Evolutionary conservation across 2,113 vertebrate genomes (phyloP).

Genomic region (Prietella phreatophila): DNA sequence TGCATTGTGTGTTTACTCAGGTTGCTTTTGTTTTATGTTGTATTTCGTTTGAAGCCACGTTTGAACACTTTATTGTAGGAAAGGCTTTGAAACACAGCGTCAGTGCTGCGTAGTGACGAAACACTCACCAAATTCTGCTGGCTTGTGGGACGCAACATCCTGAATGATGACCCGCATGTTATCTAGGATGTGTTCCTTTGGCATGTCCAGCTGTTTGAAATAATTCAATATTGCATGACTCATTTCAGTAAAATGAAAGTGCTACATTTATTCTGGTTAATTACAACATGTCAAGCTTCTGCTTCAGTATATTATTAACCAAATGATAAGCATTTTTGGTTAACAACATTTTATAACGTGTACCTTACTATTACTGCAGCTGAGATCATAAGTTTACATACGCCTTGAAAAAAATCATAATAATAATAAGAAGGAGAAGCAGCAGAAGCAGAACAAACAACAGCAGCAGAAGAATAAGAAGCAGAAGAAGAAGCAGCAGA

Average conservation of each 20-base stretch:
- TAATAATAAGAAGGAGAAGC: too few species aligned
- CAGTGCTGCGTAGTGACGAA: neutral
- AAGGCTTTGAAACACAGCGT: neutral
- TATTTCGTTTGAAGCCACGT: too few species aligned
- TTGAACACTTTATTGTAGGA: neutral
- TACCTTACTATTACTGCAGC: neutral
- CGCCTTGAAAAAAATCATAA: too few species aligned
- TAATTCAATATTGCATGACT: neutral
- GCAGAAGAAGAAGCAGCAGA: too few species aligned
- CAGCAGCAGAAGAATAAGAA: too few species aligned
- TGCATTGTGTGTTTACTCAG: too few species aligned
- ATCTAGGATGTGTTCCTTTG: conserved; percentile 77
- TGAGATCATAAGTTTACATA: too few species aligned
- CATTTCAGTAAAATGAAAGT: neutral
- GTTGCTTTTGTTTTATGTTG: too few species aligned
- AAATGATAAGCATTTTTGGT: neutral
- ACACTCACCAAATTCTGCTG: conserved; percentile 73
- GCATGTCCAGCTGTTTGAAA: conserved; percentile 84
- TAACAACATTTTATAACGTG: neutral
- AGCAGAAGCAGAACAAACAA: too few species aligned
- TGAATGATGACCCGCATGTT: conserved; percentile 78
- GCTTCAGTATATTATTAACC: neutral
- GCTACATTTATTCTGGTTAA: neutral
- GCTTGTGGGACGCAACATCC: conserved; percentile 81
- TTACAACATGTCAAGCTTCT: neutral